Evolutionary conservation across 2,113 vertebrate species (phyloP).

Genomic region (Pteropus alecto): DNA sequence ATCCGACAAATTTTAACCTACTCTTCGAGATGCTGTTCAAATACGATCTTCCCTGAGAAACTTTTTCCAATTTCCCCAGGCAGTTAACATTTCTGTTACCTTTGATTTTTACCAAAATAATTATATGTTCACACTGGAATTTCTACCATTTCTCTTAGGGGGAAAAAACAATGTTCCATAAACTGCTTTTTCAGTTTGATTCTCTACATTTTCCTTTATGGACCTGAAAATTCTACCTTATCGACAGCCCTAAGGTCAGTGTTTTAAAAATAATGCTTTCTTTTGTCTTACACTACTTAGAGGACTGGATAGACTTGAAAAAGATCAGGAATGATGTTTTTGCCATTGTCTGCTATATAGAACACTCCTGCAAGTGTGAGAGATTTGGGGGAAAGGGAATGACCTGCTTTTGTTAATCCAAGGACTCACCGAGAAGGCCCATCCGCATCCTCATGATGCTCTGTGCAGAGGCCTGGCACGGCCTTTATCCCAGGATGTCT

Average conservation of each 20-base stretch:
- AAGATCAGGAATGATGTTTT: neutral
- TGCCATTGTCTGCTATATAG: neutral
- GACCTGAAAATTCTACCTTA: neutral
- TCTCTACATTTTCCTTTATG: conserved; percentile 26
- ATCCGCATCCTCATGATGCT: too few relatives aligned
- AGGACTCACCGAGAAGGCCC: neutral
- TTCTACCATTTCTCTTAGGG: neutral
- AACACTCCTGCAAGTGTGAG: neutral
- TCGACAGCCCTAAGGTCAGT: neutral
- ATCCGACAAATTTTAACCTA: neutral
- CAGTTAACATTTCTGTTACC: conserved; percentile 11
- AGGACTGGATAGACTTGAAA: neutral
- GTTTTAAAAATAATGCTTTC: neutral
- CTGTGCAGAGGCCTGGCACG: neutral
- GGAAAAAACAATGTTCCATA: neutral
- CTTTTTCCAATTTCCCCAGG: neutral
- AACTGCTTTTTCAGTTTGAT: neutral
- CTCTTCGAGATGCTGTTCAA: neutral
- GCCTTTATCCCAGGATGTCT: neutral
- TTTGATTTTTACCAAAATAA: conserved; percentile 53
- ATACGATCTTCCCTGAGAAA: neutral
- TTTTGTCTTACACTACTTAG: neutral
- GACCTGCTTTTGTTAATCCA: neutral
- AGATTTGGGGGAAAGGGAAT: neutral
- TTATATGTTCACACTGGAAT: conserved; percentile 34